Conservation (phyloP, 2,888 invertebrate species). For the Trachelus troglodyta region DNA sequence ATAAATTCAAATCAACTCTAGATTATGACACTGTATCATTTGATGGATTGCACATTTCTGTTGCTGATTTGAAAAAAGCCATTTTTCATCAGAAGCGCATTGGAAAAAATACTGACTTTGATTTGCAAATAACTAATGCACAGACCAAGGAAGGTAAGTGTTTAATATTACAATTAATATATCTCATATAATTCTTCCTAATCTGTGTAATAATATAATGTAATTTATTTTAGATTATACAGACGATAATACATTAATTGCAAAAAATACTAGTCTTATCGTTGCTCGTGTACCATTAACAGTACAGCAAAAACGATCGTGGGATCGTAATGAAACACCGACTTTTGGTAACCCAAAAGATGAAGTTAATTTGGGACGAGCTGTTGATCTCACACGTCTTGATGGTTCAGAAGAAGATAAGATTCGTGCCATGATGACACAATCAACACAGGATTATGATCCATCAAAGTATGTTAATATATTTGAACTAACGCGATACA, state of each 20-base stretch:
- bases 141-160: constrained; percentile 94
- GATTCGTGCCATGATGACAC: constrained; percentile 97
- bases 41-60: constrained; percentile 96
- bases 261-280: constrained; percentile 96
- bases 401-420: constrained; percentile 97
- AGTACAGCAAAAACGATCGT: constrained; percentile 80
- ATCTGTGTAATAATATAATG: constrained; percentile 5
- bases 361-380: constrained; percentile 67
- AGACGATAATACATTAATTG: constrained; percentile 90
- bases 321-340: constrained; percentile 71
- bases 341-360: constrained; percentile 57
- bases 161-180: neutral
- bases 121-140: constrained; percentile 95
- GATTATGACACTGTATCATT: constrained; percentile 97
- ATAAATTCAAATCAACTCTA: constrained; percentile 97
- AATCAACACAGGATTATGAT: constrained; percentile 97
- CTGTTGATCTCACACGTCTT: constrained; percentile 87
- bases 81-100: constrained; percentile 96
- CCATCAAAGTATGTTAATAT: constrained; percentile 90
- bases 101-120: constrained; percentile 94
- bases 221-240: constrained; percentile 80
- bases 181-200: constrained; percentile 9
- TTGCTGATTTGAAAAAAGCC: constrained; percentile 93
- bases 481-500: neutral
- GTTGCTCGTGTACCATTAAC: constrained; percentile 92